Evolutionary conservation across 1,140 invertebrate genomes (phyloP), one percentile per base, ranked within the genome.

Genomic region (Akabosia matsudoensis): DNA sequence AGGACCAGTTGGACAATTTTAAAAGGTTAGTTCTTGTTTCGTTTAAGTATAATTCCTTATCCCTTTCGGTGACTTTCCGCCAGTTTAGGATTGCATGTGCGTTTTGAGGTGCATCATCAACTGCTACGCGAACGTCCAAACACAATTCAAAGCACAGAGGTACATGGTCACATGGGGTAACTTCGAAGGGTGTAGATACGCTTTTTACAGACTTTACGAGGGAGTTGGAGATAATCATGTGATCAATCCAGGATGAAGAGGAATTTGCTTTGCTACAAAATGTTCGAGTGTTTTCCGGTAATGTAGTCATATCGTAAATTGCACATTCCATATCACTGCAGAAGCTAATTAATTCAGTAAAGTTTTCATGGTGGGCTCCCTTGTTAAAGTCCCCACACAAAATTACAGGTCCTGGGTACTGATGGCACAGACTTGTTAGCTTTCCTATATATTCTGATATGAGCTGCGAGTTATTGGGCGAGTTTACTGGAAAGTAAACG

Each of bases 401-500:
- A 14, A 67, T 30, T 30, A 7, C 7, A 7, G 61, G 61, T 3
- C 61, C 61, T 7, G 28, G 26, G 22, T 67, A 30, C 10, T 67
- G 13, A 2, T 30, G 13, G 28, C 28, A 30, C 13, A 30, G 31
- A 28, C 61, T 31, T 1, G 3, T 30, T 16, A 67, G 3, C 31
- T 67, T 67, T 24, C 61, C 61, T 13, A 67, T 4, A 67, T 67
- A 67, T 31, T 67, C 61, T 13, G 26, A 30, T 10, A 67, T 67
- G 13, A 67, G 61, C n/a, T 67, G 61, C 10, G 7, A 3, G 31
- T 67, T 67, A 31, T 4, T 30, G 14, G 3, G 28, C 7, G 7
- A 10, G 28, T 67, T 67, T 30, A 67, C 61, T 7, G 61, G 61
- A 67, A 67, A 67, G n/a, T 67, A 67, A 3, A 67, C 61, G 31